Base-by-base conservation (phyloP, 1,140 invertebrate genomes). In the Brachionus plicatilis region DNA sequence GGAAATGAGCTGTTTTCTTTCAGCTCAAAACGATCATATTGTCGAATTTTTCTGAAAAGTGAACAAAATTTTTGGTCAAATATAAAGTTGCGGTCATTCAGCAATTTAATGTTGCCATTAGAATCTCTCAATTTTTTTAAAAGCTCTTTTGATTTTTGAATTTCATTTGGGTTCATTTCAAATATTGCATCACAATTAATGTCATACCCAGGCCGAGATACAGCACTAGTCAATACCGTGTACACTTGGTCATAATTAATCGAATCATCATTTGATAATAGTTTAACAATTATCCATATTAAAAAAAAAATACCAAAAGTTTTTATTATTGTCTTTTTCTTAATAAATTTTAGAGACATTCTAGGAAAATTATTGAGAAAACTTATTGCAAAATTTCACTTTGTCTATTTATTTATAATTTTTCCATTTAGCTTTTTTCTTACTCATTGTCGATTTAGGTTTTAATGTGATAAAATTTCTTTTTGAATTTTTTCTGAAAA, bases 111-210 rank as follows among this genome's bases (percentile, higher is more conserved):
- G 45, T 83, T 82, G 12, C 41, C 41, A 14, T 66, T 33, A 2
- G 20, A 6, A 9, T 60, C 20, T 60, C 17, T 70, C 72, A 20
- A 8, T 14, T 6, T 53, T 45, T 43, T 12, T 43, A 85, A 27
- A 1, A 65, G 9, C 14, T 45, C 5, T 12, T 66, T 47, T 8
- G 82, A 43, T 66, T 78, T 56, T 68, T 45, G 6, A 5, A 84
- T 60, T 66, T 83, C 82, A 11, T 76, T 45, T 6, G 66, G n/a
- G 37, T 85, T 50, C 11, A 41, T 75, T 78, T 85, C 65, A 56
- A 84, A 84, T n/a, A 85, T 17, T n/a, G 27, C 47, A 72, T 76
- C 24, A 76, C 85, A 85, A n/a, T 82, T 33, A 17, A 82, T 50
- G 17, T 76, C 17, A 47, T 76, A 76, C 6, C 0, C 3, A n/a